Evolutionary conservation across 2,113 vertebrate species (phyloP).

Genomic region (Microcebus murinus): DNA sequence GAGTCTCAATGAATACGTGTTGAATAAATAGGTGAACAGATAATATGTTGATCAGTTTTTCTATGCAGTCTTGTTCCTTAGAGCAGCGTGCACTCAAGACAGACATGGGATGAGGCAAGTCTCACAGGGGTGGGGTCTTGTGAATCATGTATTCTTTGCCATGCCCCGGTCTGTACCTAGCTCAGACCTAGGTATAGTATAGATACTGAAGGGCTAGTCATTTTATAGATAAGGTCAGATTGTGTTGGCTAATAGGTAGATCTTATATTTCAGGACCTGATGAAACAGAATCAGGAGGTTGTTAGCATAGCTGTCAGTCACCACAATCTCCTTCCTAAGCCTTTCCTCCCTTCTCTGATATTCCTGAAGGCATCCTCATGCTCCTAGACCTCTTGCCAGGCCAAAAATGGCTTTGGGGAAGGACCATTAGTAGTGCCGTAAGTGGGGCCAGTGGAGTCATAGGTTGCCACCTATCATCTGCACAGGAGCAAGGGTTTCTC

Average conservation of each 20-base stretch:
- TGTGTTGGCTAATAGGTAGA: neutral
- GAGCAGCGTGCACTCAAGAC: neutral
- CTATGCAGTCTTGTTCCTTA: no score
- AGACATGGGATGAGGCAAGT: no score
- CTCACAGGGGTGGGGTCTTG: neutral
- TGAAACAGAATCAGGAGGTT: neutral
- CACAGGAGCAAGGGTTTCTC: neutral
- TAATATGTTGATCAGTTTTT: neutral
- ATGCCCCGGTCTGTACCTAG: neutral
- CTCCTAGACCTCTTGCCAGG: neutral
- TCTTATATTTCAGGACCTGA: neutral
- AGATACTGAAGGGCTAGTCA: neutral
- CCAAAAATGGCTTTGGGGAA: neutral
- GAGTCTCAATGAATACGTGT: neutral
- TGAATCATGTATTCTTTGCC: neutral
- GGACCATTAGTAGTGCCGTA: accelerated
- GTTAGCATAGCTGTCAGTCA: neutral
- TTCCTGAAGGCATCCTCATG: neutral
- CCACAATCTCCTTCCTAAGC: neutral
- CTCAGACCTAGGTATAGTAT: neutral
- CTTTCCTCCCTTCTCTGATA: neutral
- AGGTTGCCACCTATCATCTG: neutral
- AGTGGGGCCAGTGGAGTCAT: neutral
- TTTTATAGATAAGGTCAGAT: neutral
- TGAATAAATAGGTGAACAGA: neutral